Conservation (phyloP, 1,140 invertebrate species). For the Drosophila willistoni region DNA sequence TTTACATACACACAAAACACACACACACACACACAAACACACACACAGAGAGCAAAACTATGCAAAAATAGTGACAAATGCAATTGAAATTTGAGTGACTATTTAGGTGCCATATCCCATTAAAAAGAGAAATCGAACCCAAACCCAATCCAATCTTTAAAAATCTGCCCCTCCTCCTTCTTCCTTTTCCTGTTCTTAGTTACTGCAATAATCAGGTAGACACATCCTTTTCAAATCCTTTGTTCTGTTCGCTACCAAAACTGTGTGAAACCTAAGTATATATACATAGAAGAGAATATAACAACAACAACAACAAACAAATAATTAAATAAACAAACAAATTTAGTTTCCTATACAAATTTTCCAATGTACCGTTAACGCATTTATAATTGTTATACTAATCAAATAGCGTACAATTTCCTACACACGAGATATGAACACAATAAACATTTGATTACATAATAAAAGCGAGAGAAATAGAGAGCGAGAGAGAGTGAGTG, state of each 20-base stretch:
- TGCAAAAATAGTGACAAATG: slow-evolving; percentile 34
- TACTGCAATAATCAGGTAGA: background rate
- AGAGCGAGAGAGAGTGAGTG: slow-evolving; percentile 5
- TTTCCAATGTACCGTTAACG: slow-evolving; percentile 81
- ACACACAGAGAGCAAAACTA: slow-evolving; percentile 22
- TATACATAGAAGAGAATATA: too few relatives aligned
- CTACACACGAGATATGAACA: slow-evolving; percentile 43
- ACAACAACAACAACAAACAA: too few relatives aligned
- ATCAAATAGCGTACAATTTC: slow-evolving; percentile 59
- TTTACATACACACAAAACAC: slow-evolving; percentile 27
- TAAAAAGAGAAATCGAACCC: background rate
- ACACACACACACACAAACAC: background rate
- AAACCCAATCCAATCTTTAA: slow-evolving; percentile 6
- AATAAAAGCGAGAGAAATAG: slow-evolving; percentile 1
- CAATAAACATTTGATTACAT: background rate
- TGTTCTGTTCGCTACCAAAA: too few relatives aligned
- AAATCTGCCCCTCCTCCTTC: slow-evolving; percentile 8
- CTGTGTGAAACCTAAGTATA: too few relatives aligned
- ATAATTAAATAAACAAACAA: slow-evolving; percentile 18
- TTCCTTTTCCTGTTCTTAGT: slow-evolving; percentile 26
- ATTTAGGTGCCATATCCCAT: slow-evolving; percentile 68
- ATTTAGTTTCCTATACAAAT: slow-evolving; percentile 68
- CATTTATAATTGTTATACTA: slow-evolving; percentile 79
- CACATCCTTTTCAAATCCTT: too few relatives aligned
- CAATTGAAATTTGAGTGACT: slow-evolving; percentile 63